Evolutionary conservation across 2,888 invertebrate species (phyloP).

Genomic region (Cryptus viduatorius): DNA sequence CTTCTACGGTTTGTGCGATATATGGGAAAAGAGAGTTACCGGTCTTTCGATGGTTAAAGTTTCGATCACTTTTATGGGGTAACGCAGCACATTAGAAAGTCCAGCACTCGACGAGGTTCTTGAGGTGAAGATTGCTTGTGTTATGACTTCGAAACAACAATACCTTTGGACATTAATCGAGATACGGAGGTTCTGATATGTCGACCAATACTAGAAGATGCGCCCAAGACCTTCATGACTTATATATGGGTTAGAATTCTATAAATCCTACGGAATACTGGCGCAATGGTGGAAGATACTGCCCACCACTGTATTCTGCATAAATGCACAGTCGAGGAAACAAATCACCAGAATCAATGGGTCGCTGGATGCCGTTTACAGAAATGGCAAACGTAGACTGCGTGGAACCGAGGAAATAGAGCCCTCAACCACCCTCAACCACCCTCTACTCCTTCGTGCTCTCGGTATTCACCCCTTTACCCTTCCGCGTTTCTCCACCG

Average conservation of each 20-base stretch:
- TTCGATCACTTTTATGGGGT: neutral
- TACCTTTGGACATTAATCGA: too few relatives aligned
- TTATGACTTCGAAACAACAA: too few relatives aligned
- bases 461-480: constrained; percentile 25
- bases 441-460: constrained; percentile 26
- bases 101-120: too few relatives aligned
- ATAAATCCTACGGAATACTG: too few relatives aligned
- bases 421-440: constrained; percentile 20
- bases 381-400: constrained; percentile 68
- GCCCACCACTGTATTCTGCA: constrained; percentile 53
- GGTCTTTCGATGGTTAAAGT: constrained; percentile 2
- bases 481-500: constrained; percentile 19
- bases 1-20: constrained; percentile 12
- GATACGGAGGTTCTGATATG: too few relatives aligned
- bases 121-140: too few relatives aligned
- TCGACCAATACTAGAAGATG: too few relatives aligned
- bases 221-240: too few relatives aligned
- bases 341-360: constrained; percentile 67
- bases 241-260: neutral
- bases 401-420: constrained; percentile 54
- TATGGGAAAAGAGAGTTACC: neutral
- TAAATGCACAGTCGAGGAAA: constrained; percentile 74
- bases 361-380: constrained; percentile 38
- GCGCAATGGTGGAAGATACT: too few relatives aligned
- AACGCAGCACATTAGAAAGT: too few relatives aligned